Percentiles rank a stretch among this genome's conserved stretches.
These are phyloP conservation scores for Drosophila imparisetae DNA, from an alignment of 2,888 invertebrate genomes.

Conservation along the genomic window DNA sequence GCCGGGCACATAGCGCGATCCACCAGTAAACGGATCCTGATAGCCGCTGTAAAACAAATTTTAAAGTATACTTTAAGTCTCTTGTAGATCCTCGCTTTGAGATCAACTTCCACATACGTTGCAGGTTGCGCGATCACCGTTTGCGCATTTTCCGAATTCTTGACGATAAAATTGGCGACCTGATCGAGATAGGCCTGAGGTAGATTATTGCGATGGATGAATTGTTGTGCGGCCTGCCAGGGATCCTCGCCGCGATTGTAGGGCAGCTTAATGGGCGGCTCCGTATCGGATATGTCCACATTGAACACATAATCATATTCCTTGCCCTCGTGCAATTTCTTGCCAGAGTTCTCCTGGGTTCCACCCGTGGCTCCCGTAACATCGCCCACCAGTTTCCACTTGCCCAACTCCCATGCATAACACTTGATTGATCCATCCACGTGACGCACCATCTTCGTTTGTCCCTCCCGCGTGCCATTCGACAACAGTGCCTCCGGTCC, in stretches of 20 bases:
- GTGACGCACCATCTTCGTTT: conserved; percentile 93
- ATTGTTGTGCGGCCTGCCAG: conserved; percentile 95
- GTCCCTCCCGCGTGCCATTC: conserved; percentile 92
- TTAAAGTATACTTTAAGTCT: neutral
- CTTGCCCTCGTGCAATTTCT: conserved; percentile 92
- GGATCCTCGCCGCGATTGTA: conserved; percentile 96
- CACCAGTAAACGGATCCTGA: conserved; percentile 90
- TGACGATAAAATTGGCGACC: conserved; percentile 96
- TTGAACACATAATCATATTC: conserved; percentile 98
- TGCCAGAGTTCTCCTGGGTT: conserved; percentile 88
- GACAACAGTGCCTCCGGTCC: conserved; percentile 91
- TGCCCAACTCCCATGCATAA: conserved; percentile 90
- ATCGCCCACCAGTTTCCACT: conserved; percentile 95
- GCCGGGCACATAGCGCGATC: conserved; percentile 88
- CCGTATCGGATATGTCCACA: conserved; percentile 97
- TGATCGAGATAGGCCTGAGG: conserved; percentile 95
- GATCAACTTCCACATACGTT: conserved; percentile 33
- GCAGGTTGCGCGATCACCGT: conserved; percentile 43
- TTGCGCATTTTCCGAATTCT: conserved; percentile 87
- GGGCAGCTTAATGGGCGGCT: conserved; percentile 94
- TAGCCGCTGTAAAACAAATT: conserved; percentile 79
- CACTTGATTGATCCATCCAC: conserved; percentile 90
- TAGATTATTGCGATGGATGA: conserved; percentile 93
- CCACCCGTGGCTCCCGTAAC: conserved; percentile 92
- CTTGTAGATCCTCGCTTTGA: rapidly evolving